phyloP scores from a whole-genome alignment of 2,113 vertebrate genomes.

The Typhlomys cinereus region DNA sequence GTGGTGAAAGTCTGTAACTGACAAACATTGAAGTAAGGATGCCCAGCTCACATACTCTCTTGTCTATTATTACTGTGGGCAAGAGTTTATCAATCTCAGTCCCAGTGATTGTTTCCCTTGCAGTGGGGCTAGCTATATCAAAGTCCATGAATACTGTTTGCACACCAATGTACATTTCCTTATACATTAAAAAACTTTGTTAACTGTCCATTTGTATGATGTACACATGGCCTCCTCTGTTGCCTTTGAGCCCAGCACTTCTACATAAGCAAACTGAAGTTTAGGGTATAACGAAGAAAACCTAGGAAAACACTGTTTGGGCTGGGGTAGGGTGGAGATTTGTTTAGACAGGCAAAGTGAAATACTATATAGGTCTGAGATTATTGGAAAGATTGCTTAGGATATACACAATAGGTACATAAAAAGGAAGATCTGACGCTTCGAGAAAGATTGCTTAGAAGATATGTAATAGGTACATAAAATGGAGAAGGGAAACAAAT shows the following conservation, averaged over 20 bases:
- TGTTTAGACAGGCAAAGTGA: not conserved
- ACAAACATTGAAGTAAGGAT: not conserved
- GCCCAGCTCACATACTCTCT: not conserved
- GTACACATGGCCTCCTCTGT: not conserved
- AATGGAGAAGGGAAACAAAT: not conserved
- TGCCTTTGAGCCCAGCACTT: not conserved
- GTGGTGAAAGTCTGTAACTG: not conserved
- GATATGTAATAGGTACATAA: not conserved
- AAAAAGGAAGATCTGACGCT: not conserved
- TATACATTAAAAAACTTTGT: not conserved
- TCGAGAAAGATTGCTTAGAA: not conserved
- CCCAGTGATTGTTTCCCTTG: not conserved
- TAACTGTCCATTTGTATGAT: not conserved
- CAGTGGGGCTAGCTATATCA: not conserved
- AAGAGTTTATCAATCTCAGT: not conserved
- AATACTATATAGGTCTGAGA: not conserved
- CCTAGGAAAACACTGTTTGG: not conserved
- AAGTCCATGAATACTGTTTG: not conserved
- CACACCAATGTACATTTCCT: not conserved
- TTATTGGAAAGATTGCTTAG: not conserved
- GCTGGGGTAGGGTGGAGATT: not conserved
- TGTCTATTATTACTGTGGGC: not conserved
- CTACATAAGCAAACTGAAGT: not conserved
- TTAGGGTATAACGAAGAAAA: not conserved
- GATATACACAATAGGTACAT: not conserved